Evolutionary conservation across 2,797 vertebrate species (phyloP).

Genomic region (Perodicticus potto): DNA sequence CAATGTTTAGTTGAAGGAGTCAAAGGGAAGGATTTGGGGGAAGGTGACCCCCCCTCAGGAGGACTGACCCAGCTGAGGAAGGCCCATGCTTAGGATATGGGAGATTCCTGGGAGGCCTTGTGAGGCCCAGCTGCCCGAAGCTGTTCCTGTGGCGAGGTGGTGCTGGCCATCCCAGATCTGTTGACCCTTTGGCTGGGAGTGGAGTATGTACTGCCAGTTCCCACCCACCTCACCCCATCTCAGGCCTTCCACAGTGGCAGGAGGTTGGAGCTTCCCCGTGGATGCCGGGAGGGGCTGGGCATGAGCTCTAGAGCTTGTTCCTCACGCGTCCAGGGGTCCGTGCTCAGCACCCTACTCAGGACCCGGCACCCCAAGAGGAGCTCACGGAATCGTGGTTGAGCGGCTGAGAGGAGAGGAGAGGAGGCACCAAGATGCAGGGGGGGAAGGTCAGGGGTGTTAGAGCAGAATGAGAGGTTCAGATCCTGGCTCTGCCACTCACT

Average conservation of each 20-base stretch:
- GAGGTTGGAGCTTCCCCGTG: background rate
- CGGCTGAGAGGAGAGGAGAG: background rate
- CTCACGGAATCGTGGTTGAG: background rate
- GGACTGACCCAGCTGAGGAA: too few relatives aligned
- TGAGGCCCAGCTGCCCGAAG: background rate
- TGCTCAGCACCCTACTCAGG: background rate
- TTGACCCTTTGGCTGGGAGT: background rate
- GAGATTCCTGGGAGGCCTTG: background rate
- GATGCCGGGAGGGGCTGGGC: background rate
- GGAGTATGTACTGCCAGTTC: background rate
- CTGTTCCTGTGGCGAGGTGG: too few relatives aligned
- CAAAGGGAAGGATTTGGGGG: background rate
- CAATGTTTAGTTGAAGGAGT: background rate
- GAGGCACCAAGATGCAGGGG: accelerated
- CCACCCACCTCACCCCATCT: background rate
- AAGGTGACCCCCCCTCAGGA: background rate
- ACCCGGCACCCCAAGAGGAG: background rate
- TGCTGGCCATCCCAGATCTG: too few relatives aligned
- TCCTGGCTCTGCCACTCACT: background rate
- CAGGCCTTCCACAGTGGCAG: background rate
- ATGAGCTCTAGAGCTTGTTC: too few relatives aligned
- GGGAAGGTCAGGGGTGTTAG: background rate
- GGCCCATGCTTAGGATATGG: background rate
- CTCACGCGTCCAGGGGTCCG: accelerated
- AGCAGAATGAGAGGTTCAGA: background rate